Evolutionary conservation across 1,140 invertebrate genomes (phyloP).

Genomic region (Heliconius eleuchia): DNA sequence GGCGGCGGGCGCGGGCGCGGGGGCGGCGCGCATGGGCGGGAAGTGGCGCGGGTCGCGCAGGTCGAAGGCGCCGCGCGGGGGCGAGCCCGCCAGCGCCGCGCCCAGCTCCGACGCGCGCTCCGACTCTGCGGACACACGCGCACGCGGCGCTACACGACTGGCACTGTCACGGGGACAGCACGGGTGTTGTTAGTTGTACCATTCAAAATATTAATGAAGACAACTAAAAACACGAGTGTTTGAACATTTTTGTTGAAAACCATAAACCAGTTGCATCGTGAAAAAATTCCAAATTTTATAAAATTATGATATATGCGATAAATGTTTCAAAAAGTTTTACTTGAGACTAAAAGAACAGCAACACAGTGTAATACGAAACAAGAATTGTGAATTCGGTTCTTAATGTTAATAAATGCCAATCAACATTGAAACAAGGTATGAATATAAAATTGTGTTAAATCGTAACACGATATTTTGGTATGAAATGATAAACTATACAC

Average conservation of each 20-base stretch:
- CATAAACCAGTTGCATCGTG: neutral
- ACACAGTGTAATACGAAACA: neutral
- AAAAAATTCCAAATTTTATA: neutral
- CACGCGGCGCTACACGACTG: neutral
- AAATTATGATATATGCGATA: neutral
- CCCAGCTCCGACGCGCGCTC: conserved; percentile 89
- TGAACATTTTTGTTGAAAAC: neutral
- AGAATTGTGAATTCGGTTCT: neutral
- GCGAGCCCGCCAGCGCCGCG: conserved; percentile 84
- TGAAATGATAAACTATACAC: neutral
- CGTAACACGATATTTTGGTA: neutral
- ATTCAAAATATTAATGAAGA: neutral
- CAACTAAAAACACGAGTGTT: neutral
- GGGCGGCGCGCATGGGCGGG: conserved; percentile 85
- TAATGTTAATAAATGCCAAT: neutral
- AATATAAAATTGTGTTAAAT: neutral
- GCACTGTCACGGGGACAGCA: neutral
- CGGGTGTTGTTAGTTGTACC: neutral
- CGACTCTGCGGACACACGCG: conserved; percentile 84
- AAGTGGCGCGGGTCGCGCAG: conserved; percentile 92
- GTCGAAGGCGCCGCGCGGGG: conserved; percentile 85
- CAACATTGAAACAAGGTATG: neutral
- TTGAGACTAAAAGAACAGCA: neutral
- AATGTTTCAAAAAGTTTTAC: neutral
- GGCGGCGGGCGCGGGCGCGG: conserved; percentile 37